Evolutionary conservation across 2,113 vertebrate species (phyloP), one percentile per base, ranked within the genome.

Genomic region (Peromyscus californicus): DNA sequence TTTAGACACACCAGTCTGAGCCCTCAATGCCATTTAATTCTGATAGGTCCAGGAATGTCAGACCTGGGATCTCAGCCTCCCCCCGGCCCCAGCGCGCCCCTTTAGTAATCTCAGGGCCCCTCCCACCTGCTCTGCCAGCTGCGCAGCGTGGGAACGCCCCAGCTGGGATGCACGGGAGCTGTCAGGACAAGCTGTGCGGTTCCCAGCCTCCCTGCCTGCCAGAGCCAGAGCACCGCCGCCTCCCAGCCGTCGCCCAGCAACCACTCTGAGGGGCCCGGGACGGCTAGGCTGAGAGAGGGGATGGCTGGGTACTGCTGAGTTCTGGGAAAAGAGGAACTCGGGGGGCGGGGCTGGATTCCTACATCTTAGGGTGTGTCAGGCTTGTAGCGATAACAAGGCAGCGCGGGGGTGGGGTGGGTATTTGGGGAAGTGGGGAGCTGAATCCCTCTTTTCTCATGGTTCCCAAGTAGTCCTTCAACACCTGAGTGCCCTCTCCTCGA

Each of bases 101-200:
- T 61, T 57, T 85, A 4, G 65, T 54, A 3, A 6, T 11, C 67
- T 90, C 22, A 6, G 67, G 51, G 89, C 84, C 82, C 97, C 95
- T 65, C 97, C 97, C 98, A 97, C 95, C 96, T 96, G 96, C 89
- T 54, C 2, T 0, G 72, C 95, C 97, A 97, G 97, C 97, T 97
- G 98, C 93, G 92, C 90, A 7, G 96, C 93, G 95, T 97, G 98
- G 97, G 98, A 98, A 98, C 95, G 88, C 95, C 93, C 78, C 98
- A 96, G 96, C 97, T 98, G 97, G 92, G 94, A 89, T 51, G 78
- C 95, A 15, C 2, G 42, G 59, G 72, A 95, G 96, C 94, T 91
- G 91, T 98, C 97, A 94, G 95, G 65, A 96, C 98, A 96, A 98
- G 97, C 98, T 98, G 98, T 93, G 51, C 22, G 16, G 94, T 98